A percentile compares a stretch with the other conserved stretches of the same genome.
phyloP scores from a whole-genome alignment of 2,113 vertebrate species.

The Labeo rohita region DNA sequence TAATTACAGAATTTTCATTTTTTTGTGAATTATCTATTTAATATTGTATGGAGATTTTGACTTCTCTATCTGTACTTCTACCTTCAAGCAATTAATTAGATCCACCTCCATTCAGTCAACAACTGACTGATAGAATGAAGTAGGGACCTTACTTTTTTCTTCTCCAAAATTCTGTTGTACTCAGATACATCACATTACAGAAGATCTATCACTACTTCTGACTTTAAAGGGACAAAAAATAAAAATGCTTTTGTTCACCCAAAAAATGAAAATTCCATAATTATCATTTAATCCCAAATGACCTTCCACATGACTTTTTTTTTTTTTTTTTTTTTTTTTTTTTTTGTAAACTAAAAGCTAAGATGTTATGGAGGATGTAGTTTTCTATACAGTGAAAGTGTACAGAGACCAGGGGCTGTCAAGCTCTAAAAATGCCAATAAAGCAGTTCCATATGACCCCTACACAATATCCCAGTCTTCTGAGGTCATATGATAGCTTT shows the following conservation, averaged over 20 bases:
- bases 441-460: neutral
- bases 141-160: neutral
- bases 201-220: neutral
- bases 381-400: neutral
- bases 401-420: neutral
- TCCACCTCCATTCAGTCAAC: neutral
- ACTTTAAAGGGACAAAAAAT: too few species aligned
- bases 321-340: too few species aligned
- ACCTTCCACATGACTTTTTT: neutral
- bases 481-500: neutral
- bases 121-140: neutral
- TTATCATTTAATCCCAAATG: neutral
- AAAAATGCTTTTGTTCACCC: neutral
- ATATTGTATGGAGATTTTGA: too few species aligned
- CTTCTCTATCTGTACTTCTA: too few species aligned
- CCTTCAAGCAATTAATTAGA: too few species aligned
- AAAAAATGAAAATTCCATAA: neutral
- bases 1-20: too few species aligned
- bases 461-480: neutral
- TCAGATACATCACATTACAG: neutral
- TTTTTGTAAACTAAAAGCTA: neutral
- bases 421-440: neutral
- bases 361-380: neutral
- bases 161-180: neutral
- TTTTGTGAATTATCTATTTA: too few species aligned